Conservation (phyloP, 2,797 vertebrate species). For the Myotis pilosus region DNA sequence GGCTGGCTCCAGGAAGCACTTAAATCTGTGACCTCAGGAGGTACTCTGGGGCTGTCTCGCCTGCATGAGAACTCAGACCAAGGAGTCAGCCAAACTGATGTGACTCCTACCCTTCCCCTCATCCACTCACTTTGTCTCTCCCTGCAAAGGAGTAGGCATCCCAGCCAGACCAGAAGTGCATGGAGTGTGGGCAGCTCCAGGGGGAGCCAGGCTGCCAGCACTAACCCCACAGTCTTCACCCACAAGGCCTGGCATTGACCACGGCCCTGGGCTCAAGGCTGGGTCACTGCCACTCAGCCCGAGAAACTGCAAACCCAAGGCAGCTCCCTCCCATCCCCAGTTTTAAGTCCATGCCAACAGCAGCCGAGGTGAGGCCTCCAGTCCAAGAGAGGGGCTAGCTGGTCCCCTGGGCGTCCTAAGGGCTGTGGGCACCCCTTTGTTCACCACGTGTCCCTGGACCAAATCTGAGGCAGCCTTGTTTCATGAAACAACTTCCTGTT, state of each 20-base stretch:
- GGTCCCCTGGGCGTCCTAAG: background rate
- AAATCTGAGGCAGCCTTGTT: constrained; percentile 58
- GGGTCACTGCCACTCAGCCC: background rate
- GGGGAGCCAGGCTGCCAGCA: background rate
- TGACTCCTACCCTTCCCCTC: background rate
- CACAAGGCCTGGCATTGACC: constrained; percentile 27
- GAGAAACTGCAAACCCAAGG: background rate
- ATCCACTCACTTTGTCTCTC: background rate
- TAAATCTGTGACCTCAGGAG: background rate
- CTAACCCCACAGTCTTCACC: background rate
- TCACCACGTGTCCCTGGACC: constrained; percentile 31
- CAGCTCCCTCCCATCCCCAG: background rate
- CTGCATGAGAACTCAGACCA: background rate
- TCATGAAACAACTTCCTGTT: constrained; percentile 63
- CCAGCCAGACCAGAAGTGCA: background rate
- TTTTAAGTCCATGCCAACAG: background rate
- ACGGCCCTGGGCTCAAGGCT: background rate
- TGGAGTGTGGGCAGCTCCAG: background rate
- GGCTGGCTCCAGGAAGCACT: background rate
- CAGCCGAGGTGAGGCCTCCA: background rate
- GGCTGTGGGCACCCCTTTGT: constrained; percentile 60
- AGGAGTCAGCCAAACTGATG: background rate
- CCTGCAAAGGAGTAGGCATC: background rate
- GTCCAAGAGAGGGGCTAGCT: background rate
- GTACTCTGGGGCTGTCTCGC: background rate